A percentile compares a stretch with the other conserved stretches of the same genome.
Conservation (phyloP, 2,113 vertebrate genomes). For the Pteronura brasiliensis region DNA sequence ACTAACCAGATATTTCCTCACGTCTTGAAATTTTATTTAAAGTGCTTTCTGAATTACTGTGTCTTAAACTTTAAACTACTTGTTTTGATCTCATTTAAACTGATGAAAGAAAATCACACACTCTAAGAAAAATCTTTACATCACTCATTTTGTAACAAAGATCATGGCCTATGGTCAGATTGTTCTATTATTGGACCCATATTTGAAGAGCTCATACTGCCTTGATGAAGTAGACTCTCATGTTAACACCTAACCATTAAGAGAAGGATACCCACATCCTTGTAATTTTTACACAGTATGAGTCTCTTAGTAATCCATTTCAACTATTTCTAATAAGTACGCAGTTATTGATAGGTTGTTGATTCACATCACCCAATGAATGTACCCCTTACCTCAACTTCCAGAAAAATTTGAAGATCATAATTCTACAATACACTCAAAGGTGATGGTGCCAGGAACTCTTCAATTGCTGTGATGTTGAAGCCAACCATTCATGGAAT, state of each 20-base stretch:
- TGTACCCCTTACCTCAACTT: neutral
- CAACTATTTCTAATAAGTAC: neutral
- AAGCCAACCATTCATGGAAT: neutral
- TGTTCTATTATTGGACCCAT: neutral
- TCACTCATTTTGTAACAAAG: neutral
- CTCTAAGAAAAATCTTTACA: neutral
- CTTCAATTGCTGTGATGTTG: neutral
- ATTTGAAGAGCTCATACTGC: neutral
- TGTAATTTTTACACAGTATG: neutral
- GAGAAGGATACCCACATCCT: neutral
- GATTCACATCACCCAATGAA: neutral
- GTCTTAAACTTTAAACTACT: neutral
- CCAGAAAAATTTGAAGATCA: neutral
- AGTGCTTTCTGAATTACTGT: neutral
- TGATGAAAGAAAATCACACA: neutral
- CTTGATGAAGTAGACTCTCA: neutral
- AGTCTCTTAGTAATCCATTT: neutral
- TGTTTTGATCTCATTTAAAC: neutral
- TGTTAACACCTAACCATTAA: neutral
- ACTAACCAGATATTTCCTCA: neutral
- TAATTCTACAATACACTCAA: neutral
- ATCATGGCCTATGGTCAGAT: neutral
- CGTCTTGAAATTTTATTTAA: neutral
- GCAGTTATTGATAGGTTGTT: neutral
- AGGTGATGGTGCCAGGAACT: neutral